Conservation (phyloP, 2,888 invertebrate species). For the Polymixis flavicincta region DNA sequence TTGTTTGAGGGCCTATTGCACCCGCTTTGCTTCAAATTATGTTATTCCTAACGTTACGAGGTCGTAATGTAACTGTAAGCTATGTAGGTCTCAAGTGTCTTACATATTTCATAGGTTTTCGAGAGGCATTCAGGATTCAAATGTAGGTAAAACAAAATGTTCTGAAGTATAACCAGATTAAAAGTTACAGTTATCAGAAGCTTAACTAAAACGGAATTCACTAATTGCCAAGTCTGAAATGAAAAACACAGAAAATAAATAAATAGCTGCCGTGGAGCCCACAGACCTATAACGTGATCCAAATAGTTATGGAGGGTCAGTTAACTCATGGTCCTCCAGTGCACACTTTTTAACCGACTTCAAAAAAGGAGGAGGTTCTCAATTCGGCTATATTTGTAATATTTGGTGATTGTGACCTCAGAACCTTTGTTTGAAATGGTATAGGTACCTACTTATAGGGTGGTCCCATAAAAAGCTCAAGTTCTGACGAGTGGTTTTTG, state of each 20-base stretch:
- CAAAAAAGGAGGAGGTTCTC: too few relatives aligned
- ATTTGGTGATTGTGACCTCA: too few relatives aligned
- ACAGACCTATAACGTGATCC: too few relatives aligned
- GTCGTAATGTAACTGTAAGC: conserved; percentile 16
- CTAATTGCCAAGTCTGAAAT: not conserved
- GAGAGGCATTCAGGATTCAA: not conserved
- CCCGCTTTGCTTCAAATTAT: conserved; percentile 60
- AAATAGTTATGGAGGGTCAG: too few relatives aligned
- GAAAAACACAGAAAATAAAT: not conserved
- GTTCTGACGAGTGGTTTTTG: too few relatives aligned
- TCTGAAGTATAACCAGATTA: not conserved
- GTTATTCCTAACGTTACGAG: conserved; percentile 36
- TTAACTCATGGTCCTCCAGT: too few relatives aligned
- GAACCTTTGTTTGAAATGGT: too few relatives aligned
- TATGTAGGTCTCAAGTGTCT: not conserved
- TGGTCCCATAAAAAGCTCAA: too few relatives aligned
- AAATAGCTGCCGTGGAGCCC: not conserved
- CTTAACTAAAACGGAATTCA: not conserved
- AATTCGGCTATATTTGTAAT: too few relatives aligned
- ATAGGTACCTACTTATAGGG: too few relatives aligned
- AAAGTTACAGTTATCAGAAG: not conserved
- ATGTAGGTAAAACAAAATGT: not conserved
- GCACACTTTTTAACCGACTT: too few relatives aligned
- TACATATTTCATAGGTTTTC: not conserved
- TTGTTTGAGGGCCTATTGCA: conserved; percentile 65